Base-by-base conservation (phyloP, 2,113 vertebrate species). In the Chloroceryle aenea region DNA sequence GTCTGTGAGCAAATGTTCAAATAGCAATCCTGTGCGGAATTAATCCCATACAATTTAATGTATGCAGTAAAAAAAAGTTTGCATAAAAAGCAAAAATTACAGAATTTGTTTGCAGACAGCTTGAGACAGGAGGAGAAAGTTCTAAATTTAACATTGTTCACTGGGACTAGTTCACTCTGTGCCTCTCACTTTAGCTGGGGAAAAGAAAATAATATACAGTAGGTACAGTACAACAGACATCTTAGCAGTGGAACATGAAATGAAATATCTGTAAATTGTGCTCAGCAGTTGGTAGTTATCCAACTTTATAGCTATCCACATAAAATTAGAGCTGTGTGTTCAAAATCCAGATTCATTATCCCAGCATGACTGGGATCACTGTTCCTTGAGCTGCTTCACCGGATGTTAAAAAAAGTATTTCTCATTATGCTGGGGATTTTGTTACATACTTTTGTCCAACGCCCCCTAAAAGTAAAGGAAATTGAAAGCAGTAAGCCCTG, bases 221-320 rank as follows among this genome's bases (percentile, higher is more conserved):
- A 55, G 72, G 81, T 85, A 73, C 83, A 89, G 38, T 61, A 48
- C 85, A 96, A 95, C 93, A 97, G 92, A 96, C 64, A 4, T 91
- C 93, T 97, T 95, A 96, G 76, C 63, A 27, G 76, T 91, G 76
- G 89, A 88, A 96, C 45, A 64, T 85, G 83, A 93, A 89, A 91
- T 92, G 58, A 67, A 94, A 80, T 94, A 91, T 93, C 90, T 81
- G 30, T 94, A 93, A 89, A 96, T 96, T 96, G 76, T 96, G 72
- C 81, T 90, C 88, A 64, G n/a, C 84, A 75, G 87, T 69, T 96
- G 93, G 72, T 88, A 36, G 83, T 87, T 96, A 67, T 87, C 87
- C 95, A 94, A 81, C 87, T 97, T 97, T 48, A 66, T 96, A 97
- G 97, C 97, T 96, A 92, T 34, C 68, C 86, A 72, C 86, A 69